phyloP scores from a whole-genome alignment of 2,888 invertebrate genomes.

The Exocentrus adspersus region DNA sequence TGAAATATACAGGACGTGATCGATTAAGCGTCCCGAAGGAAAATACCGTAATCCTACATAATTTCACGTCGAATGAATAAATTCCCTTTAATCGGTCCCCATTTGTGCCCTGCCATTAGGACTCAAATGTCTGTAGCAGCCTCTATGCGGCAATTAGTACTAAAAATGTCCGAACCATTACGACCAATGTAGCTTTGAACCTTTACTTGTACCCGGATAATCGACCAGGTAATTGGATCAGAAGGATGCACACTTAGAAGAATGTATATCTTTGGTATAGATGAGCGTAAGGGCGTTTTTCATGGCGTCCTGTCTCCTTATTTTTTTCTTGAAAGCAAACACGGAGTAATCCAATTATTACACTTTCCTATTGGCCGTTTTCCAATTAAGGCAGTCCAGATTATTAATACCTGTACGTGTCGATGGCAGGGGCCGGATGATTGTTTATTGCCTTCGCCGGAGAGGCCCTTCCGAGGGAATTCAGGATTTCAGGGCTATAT shows the following conservation, averaged over 20 bases:
- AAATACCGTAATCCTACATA: not conserved
- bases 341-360: conserved; percentile 20
- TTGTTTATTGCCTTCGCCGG: conserved; percentile 35
- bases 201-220: not conserved
- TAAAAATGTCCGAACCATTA: not conserved
- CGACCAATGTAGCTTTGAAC: not conserved
- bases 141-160: not conserved
- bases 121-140: not conserved
- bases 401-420: conserved; percentile 38
- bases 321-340: conserved; percentile 10
- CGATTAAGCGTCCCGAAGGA: not conserved
- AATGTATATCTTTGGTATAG: no score
- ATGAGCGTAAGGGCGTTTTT: no score
- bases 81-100: not conserved
- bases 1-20: no score
- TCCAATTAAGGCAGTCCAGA: conserved; percentile 30
- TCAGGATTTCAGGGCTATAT: conserved; percentile 35
- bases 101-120: conserved; percentile 1
- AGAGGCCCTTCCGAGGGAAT: conserved; percentile 26
- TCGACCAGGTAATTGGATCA: no score
- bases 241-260: no score
- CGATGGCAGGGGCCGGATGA: conserved; percentile 35
- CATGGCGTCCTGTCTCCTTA: not conserved
- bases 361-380: conserved; percentile 26
- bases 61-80: not conserved